Conservation (phyloP, 2,797 vertebrate genomes). For the Botia kubotai region DNA sequence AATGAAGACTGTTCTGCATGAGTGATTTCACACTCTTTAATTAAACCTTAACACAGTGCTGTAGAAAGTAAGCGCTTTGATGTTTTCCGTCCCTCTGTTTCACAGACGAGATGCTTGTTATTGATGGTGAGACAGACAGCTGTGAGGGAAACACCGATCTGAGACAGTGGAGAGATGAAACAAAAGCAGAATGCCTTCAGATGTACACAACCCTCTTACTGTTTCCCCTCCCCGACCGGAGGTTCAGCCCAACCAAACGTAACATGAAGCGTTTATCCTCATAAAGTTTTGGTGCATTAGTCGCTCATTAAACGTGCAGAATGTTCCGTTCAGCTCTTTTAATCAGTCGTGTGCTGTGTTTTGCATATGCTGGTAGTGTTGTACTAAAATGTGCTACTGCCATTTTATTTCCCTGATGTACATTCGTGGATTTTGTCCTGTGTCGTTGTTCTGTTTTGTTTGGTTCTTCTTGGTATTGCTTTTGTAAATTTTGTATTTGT, state of each 20-base stretch:
- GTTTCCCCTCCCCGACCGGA: conserved; percentile 5
- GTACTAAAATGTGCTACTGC: background rate
- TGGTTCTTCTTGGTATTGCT: too few relatives aligned
- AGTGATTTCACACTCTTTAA: conserved; percentile 36
- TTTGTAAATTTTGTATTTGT: too few relatives aligned
- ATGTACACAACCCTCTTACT: conserved; percentile 12
- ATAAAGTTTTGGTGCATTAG: background rate
- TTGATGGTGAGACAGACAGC: conserved; percentile 23
- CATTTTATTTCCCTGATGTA: background rate
- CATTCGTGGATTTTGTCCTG: background rate
- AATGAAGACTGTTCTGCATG: conserved; percentile 43
- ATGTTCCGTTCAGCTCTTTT: background rate
- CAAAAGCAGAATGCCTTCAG: conserved; percentile 35
- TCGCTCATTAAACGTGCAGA: background rate
- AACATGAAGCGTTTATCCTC: conserved; percentile 8
- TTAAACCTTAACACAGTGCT: conserved; percentile 35
- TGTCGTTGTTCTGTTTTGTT: too few relatives aligned
- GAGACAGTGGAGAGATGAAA: conserved; percentile 31
- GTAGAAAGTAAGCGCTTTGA: conserved; percentile 35
- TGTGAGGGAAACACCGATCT: conserved; percentile 36
- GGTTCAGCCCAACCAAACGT: background rate
- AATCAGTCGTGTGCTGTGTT: background rate
- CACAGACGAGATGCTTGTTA: conserved; percentile 37
- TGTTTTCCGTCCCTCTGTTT: conserved; percentile 22
- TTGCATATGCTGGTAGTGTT: background rate